Evolutionary conservation across 2,113 vertebrate genomes (phyloP).

Genomic region (Thermophis baileyi): DNA sequence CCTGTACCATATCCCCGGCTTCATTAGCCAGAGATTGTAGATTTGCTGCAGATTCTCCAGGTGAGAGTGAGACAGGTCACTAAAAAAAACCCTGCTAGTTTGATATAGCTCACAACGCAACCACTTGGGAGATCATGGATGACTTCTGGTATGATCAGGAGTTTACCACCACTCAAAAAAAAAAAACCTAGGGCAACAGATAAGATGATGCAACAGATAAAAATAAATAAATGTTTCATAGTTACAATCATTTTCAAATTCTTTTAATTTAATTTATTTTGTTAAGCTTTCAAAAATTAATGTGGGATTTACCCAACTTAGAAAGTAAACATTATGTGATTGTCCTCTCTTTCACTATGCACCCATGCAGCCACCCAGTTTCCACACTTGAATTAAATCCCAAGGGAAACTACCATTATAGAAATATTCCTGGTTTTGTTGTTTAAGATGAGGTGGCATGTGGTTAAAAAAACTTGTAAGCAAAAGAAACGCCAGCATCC

Average conservation of each 20-base stretch:
- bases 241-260: neutral
- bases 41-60: conserved; percentile 88
- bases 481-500: neutral
- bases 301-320: neutral
- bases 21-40: conserved; percentile 59
- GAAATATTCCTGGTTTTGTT: neutral
- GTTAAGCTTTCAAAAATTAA: neutral
- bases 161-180: conserved; percentile 68
- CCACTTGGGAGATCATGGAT: conserved; percentile 86
- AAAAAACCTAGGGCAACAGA: neutral
- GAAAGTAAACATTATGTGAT: neutral
- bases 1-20: conserved; percentile 63
- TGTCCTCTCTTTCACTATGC: neutral
- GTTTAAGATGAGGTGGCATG: neutral
- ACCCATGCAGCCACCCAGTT: neutral
- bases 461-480: neutral
- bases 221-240: neutral
- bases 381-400: neutral
- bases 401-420: neutral
- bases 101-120: conserved; percentile 91
- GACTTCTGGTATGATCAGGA: conserved; percentile 77
- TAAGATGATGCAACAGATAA: neutral
- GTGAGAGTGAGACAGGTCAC: conserved; percentile 85
- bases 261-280: neutral
- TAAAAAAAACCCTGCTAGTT: conserved; percentile 76